Conservation (phyloP, 2,888 invertebrate species). For the Caenorhabditis japonica region DNA sequence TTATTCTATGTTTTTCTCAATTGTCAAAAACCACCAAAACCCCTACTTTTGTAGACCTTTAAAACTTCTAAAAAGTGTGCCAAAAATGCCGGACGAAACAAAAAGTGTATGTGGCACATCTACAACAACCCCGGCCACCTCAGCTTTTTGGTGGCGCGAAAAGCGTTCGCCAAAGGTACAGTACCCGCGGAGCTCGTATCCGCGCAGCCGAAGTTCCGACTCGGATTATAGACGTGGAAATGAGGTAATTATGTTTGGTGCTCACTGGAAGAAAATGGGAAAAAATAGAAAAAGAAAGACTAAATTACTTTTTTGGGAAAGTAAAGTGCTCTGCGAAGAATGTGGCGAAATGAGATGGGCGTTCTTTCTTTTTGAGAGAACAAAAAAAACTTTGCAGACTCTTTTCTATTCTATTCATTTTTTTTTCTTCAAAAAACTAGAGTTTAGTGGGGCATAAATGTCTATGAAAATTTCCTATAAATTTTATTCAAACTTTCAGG, state of each 20-base stretch:
- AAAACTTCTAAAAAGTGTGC: no score
- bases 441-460: no score
- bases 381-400: slow-evolving; percentile 32
- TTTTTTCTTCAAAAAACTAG: no score
- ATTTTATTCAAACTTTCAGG: slow-evolving; percentile 61
- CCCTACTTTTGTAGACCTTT: no score
- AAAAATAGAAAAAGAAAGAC: no score
- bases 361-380: slow-evolving; percentile 12
- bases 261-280: no score
- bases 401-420: no score
- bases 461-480: no score
- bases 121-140: slow-evolving; percentile 21
- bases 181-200: slow-evolving; percentile 44
- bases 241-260: slow-evolving; percentile 14
- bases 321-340: slow-evolving; percentile 18
- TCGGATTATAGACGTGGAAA: slow-evolving; percentile 25
- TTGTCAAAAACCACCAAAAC: no score
- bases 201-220: slow-evolving; percentile 56
- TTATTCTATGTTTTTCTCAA: no score
- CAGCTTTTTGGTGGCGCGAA: slow-evolving; percentile 69
- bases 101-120: not conserved
- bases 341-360: slow-evolving; percentile 40
- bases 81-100: slow-evolving; percentile 31
- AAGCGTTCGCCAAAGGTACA: slow-evolving; percentile 55
- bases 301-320: no score